Base-by-base conservation (phyloP, 2,888 invertebrate genomes). In the Branchipolynoe longqiensis region DNA sequence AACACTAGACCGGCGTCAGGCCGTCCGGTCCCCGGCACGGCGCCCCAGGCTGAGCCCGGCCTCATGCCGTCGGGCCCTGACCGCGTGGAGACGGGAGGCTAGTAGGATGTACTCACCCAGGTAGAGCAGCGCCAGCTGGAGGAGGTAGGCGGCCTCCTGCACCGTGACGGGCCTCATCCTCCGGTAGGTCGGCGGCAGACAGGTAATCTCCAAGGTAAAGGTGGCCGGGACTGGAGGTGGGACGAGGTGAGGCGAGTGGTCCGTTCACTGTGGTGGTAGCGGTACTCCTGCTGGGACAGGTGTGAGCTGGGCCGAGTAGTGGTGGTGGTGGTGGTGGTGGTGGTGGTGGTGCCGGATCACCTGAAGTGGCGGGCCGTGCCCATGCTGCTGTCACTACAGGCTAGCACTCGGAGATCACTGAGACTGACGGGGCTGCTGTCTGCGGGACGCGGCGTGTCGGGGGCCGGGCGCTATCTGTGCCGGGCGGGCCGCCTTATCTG, bases 41-140 rank as follows among this genome's bases (percentile, higher is more conserved):
- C n/a, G n/a, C n/a, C n/a, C n/a, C n/a, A n/a, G n/a, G n/a, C n/a
- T n/a, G n/a, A n/a, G n/a, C n/a, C n/a, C n/a, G n/a, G n/a, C n/a
- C n/a, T n/a, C n/a, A n/a, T n/a, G n/a, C n/a, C n/a, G n/a, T n/a
- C n/a, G n/a, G n/a, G n/a, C n/a, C n/a, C n/a, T n/a, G n/a, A n/a
- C n/a, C n/a, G n/a, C n/a, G n/a, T n/a, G n/a, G n/a, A n/a, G n/a
- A n/a, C n/a, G n/a, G n/a, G n/a, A n/a, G n/a, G n/a, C n/a, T n/a
- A n/a, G n/a, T n/a, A 62, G 62, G 28, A n/a, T n/a, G 78, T 54
- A 78, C 78, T 78, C 48, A 78, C 78, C 78, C 28, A 78, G 28
- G 54, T 78, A 78, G 28, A 78, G 78, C 28, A 78, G 78, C 41
- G 48, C 31, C 78, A 78, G 54, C n/a, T 78, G 78, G 12, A 78